Evolutionary conservation across 2,113 vertebrate species (phyloP).

Genomic region (Solenodon paradoxus): DNA sequence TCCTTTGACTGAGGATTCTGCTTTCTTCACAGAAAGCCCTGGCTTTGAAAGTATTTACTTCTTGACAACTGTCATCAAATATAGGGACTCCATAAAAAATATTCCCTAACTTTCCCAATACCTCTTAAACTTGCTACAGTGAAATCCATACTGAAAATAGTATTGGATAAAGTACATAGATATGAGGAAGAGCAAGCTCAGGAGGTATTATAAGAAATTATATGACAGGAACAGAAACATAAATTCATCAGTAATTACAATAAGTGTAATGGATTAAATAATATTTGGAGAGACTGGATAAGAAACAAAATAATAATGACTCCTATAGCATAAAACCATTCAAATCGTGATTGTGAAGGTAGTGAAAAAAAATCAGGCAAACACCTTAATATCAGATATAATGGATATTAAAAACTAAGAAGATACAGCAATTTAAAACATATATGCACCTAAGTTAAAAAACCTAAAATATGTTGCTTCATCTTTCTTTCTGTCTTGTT

Average conservation of each 20-base stretch:
- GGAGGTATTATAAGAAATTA: not conserved
- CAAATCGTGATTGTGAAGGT: not conserved
- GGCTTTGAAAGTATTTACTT: not conserved
- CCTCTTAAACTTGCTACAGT: not conserved
- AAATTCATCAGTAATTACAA: not conserved
- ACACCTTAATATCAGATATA: not conserved
- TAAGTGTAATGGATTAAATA: not conserved
- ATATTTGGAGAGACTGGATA: not conserved
- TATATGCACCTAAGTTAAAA: not conserved
- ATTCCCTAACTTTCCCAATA: not conserved
- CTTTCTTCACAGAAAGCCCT: not conserved
- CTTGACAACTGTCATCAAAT: not conserved
- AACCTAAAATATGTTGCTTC: not conserved
- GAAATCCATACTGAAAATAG: not conserved
- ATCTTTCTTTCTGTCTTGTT: too few species aligned
- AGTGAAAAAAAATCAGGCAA: not conserved
- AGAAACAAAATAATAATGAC: not conserved
- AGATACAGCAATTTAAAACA: not conserved
- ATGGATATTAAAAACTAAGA: not conserved
- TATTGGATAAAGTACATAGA: not conserved
- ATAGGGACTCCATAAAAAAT: not conserved
- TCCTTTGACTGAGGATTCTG: not conserved
- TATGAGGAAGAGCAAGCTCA: not conserved
- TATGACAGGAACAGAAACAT: not conserved
- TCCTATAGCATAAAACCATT: not conserved